These are phyloP conservation scores for Acronicta aceris DNA, from an alignment of 2,888 invertebrate species.

Conservation along the genomic window DNA sequence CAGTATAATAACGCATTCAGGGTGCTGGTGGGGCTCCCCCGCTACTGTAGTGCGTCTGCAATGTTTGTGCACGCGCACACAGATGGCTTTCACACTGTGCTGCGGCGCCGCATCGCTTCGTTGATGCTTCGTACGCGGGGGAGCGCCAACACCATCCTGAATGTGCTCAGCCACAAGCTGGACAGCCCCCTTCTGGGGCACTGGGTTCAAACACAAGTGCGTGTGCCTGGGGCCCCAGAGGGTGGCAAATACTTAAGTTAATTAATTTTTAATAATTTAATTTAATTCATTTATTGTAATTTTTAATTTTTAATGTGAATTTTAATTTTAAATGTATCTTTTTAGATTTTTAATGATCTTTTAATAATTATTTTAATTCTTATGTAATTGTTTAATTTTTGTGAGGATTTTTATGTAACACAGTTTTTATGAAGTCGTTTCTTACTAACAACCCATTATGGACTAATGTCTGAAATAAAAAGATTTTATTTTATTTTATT, in stretches of 20 bases:
- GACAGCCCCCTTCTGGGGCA: conserved; percentile 2
- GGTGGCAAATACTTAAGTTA: background rate
- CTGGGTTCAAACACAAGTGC: conserved; percentile 1
- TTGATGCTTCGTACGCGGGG: conserved; percentile 3
- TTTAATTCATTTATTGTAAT: too few species aligned
- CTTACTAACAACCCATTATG: too few species aligned
- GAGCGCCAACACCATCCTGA: conserved; percentile 1
- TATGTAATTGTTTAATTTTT: too few species aligned
- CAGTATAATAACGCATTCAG: conserved; percentile 21
- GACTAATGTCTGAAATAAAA: too few species aligned
- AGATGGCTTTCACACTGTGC: background rate
- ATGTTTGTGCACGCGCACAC: conserved; percentile 2
- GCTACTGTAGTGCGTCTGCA: conserved; percentile 5
- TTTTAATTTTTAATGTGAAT: too few species aligned
- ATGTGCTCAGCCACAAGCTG: conserved; percentile 7
- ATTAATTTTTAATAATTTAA: too few species aligned
- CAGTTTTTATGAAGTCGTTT: too few species aligned
- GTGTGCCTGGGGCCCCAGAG: background rate
- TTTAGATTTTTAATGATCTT: too few species aligned
- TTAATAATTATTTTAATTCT: too few species aligned
- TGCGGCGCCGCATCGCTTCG: conserved; percentile 1
- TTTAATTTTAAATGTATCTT: too few species aligned
- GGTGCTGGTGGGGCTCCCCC: conserved; percentile 9
- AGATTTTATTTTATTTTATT: too few species aligned
- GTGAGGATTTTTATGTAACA: too few species aligned